Conservation (phyloP, 2,888 invertebrate genomes). For the Clunio marinus region DNA sequence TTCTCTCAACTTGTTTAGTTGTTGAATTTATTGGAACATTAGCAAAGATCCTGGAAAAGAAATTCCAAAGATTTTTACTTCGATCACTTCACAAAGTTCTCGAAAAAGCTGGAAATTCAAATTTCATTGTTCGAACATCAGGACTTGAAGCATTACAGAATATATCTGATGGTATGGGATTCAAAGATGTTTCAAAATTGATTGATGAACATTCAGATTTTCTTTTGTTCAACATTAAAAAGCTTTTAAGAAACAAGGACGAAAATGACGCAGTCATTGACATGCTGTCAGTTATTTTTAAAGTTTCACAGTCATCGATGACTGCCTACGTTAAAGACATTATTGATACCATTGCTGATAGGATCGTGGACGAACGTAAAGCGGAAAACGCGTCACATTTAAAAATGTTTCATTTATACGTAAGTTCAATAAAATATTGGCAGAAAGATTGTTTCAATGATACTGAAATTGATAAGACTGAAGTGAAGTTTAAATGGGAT, state of each 20-base stretch:
- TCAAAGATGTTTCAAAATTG: constrained; percentile 56
- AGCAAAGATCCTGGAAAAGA: constrained; percentile 54
- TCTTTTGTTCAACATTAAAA: constrained; percentile 39
- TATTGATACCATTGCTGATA: constrained; percentile 42
- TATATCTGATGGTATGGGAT: constrained; percentile 58
- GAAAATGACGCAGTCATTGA: constrained; percentile 20
- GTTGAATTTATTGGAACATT: constrained; percentile 66
- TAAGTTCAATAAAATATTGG: neutral
- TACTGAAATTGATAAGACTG: constrained; percentile 55
- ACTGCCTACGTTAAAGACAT: constrained; percentile 43
- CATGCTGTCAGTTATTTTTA: constrained; percentile 24
- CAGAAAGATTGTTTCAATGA: constrained; percentile 45
- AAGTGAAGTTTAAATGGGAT: constrained; percentile 52
- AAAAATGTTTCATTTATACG: constrained; percentile 27
- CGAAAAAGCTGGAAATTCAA: constrained; percentile 66
- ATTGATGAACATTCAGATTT: constrained; percentile 68
- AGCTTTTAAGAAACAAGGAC: neutral
- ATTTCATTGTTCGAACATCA: constrained; percentile 59
- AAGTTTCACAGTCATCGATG: constrained; percentile 17
- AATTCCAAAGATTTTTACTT: constrained; percentile 60
- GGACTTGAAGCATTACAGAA: constrained; percentile 58
- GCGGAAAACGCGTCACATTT: neutral
- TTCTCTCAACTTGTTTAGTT: constrained; percentile 63
- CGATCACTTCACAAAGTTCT: constrained; percentile 64
- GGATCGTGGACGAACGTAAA: neutral